Evolutionary conservation across 2,113 vertebrate species (phyloP).

Genomic region (Tinamus guttatus): DNA sequence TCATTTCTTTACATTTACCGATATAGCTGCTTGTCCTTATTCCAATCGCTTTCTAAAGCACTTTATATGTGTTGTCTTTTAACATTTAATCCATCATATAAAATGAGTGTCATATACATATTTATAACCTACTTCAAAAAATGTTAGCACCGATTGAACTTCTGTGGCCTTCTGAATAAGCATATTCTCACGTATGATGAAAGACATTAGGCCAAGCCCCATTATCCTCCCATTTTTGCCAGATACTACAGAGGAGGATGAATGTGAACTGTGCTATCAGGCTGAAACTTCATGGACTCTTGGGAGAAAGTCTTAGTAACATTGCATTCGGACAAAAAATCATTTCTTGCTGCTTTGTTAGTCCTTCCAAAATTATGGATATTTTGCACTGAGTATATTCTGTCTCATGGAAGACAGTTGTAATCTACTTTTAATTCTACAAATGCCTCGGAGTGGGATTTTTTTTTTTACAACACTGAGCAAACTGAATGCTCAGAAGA

Average conservation of each 20-base stretch:
- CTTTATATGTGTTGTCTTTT: background rate
- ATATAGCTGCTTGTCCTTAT: background rate
- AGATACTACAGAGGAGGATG: background rate
- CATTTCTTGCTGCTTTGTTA: background rate
- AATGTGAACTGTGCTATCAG: background rate
- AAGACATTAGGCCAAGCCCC: background rate
- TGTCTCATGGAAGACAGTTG: background rate
- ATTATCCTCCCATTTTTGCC: background rate
- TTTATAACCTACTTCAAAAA: background rate
- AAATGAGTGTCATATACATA: background rate
- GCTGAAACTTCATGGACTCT: background rate
- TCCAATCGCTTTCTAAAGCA: background rate
- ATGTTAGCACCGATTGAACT: background rate
- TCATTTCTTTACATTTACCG: background rate
- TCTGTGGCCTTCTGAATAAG: background rate
- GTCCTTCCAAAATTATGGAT: background rate
- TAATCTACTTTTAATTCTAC: background rate
- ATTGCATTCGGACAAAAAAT: background rate
- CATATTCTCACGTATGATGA: rapidly evolving
- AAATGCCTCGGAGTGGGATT: background rate
- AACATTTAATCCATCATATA: background rate
- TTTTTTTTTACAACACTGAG: background rate
- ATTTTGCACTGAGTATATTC: background rate
- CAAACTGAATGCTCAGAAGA: background rate
- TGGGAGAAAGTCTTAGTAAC: background rate